Base-by-base conservation (phyloP, 2,797 vertebrate genomes). In the Sardinella longiceps region DNA sequence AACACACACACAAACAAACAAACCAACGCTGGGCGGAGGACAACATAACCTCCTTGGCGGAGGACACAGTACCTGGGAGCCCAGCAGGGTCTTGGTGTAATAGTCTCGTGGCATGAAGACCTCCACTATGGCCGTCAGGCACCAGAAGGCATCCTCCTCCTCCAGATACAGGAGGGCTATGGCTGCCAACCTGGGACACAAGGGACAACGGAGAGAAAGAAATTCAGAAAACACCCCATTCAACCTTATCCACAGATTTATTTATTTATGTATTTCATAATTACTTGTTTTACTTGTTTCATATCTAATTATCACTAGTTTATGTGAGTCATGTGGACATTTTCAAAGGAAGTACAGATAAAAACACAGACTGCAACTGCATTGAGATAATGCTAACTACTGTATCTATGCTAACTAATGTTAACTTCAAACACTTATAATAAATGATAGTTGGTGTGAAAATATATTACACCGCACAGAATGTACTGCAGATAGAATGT, bases 61-160 rank as follows among this genome's bases (percentile, higher is more conserved):
- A n/a, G n/a, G n/a, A n/a, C n/a, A n/a, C n/a, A n/a, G 83, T 94
- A 99, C 98, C 98, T 99, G 98, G 48, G 98, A 99, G 86, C 98
- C 98, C 1, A 99, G 94, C 9, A 99, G 95, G 0, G 98, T 99
- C 94, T 99, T 99, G 5, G 98, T 99, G 89, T 99, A 99, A 92
- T 99, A 99, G 93, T 99, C 98, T 84, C 96, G 95, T 12, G 98
- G 98, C 98, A 99, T 99, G 93, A 99, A 98, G 60, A 97, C 97
- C 93, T 99, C 98, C 89, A 99, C 97, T 0, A 99, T 98, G 87
- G 97, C 94, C 37, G 99, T 96, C 0, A 99, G 95, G 90, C 96
- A 97, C 98, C 98, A 99, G 92, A 99, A 99, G 33, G 98, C 98
- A 0, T 99, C 98, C 88, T 99, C 98, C 85, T 99, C 96, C 83